Percentiles rank a stretch among this genome's conserved stretches.
Evolutionary conservation across 1,140 invertebrate species (phyloP).

Genomic region (Diabrotica undecimpunctata): DNA sequence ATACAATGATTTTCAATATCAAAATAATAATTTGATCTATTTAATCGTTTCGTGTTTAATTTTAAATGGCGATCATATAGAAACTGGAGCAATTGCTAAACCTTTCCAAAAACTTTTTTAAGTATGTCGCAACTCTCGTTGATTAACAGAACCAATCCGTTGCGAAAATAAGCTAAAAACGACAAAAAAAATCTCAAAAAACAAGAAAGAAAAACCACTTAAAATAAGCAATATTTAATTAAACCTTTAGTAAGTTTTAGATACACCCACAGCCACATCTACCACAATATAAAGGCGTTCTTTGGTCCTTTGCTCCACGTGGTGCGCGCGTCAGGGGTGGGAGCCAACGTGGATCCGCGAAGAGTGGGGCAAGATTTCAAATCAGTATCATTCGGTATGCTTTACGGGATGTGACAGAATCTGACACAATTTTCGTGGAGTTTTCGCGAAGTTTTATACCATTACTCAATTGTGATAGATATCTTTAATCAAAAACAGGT

Average conservation of each 20-base stretch:
- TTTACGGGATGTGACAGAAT: conserved; percentile 3
- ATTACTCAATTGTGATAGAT: background rate
- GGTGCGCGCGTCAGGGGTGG: conserved; percentile 28
- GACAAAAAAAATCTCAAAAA: no score
- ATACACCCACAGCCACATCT: conserved; percentile 17
- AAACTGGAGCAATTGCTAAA: no score
- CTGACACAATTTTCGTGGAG: conserved; percentile 23
- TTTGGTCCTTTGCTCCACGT: conserved; percentile 24
- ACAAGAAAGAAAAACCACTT: no score
- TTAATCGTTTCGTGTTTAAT: no score
- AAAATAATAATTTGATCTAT: no score
- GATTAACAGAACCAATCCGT: no score
- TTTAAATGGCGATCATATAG: no score
- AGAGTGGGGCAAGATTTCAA: conserved; percentile 24
- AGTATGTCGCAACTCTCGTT: no score
- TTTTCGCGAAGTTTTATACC: conserved; percentile 6
- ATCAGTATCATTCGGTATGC: conserved; percentile 27
- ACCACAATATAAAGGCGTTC: conserved; percentile 27
- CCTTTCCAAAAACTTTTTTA: no score
- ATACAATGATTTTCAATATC: no score
- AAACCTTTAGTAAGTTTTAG: conserved; percentile 16
- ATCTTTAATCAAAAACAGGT: conserved; percentile 10
- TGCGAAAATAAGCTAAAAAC: no score
- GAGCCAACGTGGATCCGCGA: conserved; percentile 22
- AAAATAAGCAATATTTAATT: conserved; percentile 7